Conservation (phyloP, 1,140 invertebrate genomes). For the Lepidurus packardi region DNA sequence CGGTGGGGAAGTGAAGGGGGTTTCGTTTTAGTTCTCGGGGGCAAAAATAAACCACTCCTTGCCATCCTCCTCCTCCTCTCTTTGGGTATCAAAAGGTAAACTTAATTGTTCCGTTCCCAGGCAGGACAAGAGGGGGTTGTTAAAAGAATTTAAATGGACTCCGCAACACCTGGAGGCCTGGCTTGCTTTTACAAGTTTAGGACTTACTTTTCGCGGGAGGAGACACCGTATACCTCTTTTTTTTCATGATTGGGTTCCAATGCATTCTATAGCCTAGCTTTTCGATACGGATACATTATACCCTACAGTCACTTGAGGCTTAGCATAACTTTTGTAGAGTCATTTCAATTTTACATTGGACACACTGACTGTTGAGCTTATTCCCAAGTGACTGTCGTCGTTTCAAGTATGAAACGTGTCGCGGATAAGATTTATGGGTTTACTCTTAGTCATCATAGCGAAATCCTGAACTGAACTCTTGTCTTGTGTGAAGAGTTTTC, state of each 20-base stretch:
- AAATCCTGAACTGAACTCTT: too few species aligned
- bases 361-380: too few species aligned
- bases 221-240: background rate
- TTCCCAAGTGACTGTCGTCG: too few species aligned
- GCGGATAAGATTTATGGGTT: too few species aligned
- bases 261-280: background rate
- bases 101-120: constrained; percentile 17
- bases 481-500: background rate
- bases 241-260: background rate
- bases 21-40: background rate
- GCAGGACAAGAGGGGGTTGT: background rate
- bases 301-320: background rate
- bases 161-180: background rate
- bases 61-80: background rate
- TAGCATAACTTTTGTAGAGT: too few species aligned
- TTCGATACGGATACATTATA: background rate
- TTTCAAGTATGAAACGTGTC: too few species aligned
- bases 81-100: background rate
- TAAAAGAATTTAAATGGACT: background rate
- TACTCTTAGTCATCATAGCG: too few species aligned
- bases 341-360: too few species aligned
- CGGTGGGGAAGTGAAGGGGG: background rate
- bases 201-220: background rate
- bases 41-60: background rate
- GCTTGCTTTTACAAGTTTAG: background rate